Base-by-base conservation (phyloP, 2,888 invertebrate genomes). In the Spodoptera picta region DNA sequence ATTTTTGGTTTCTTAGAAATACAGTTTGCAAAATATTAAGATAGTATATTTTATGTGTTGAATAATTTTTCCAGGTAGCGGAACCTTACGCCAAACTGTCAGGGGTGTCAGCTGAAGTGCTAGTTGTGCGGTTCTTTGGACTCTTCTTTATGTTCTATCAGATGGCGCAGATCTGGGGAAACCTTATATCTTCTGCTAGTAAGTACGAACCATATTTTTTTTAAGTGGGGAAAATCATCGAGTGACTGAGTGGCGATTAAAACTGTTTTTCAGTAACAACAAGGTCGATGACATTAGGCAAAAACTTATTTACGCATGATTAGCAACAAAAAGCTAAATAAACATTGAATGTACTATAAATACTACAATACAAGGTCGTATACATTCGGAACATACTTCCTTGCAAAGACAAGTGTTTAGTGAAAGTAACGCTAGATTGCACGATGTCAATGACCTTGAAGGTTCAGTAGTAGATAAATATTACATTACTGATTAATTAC, bases 101-200 rank as follows among this genome's bases (percentile, higher is more conserved):
- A 0, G 96, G 96, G 12, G 95, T 96, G 1, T 89, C 95, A 27
- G 95, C 96, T 4, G 97, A 98, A 70, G 96, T 98, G 5, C 95
- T 98, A 60, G 98, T 99, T 50, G 98, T 98, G 10, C 95, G 98
- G 79, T 99, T 99, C 93, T 99, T 99, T 87, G 99, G 99, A 0
- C 95, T 98, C 6, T 99, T 99, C 95, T 99, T 99, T 95, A 98
- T 98, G 96, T 97, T 99, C 88, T 99, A 98, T 89, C 98, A 99
- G 90, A 97, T 98, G 95, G 98, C 98, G n/a, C 98, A 98, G 94
- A 97, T 99, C 51, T 98, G 98, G 97, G 99, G 99, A 0, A 99
- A 99, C 89, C 95, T 99, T 9, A 96, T 98, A 68, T 98, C 98
- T 27, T 98, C 98, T 0, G 96, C 97, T 71, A 97, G 97, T 97